These are phyloP conservation scores for Odobenus rosmarus DNA, from an alignment of 2,113 vertebrate species.

Conservation along the genomic window DNA sequence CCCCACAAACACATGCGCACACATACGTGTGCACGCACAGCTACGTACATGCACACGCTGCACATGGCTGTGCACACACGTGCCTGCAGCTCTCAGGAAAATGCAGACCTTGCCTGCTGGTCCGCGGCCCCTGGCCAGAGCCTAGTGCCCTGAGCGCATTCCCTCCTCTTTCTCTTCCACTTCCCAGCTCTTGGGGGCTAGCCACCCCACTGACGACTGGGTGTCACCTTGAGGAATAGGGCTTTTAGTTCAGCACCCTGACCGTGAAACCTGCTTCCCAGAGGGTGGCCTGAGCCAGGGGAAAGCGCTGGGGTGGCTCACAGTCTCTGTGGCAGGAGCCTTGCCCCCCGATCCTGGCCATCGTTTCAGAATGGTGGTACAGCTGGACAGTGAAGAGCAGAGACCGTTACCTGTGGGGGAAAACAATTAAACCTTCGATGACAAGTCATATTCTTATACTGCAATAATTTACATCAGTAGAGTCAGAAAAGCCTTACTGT, in stretches of 20 bases:
- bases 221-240: not conserved
- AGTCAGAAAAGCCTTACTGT: not conserved
- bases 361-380: not conserved
- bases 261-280: not conserved
- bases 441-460: not conserved
- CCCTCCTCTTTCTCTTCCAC: not conserved
- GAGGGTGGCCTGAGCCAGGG: not conserved
- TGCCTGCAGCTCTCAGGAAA: not conserved
- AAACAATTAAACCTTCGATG: not conserved
- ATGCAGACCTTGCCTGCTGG: not conserved
- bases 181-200: not conserved
- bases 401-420: not conserved
- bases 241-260: not conserved
- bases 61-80: not conserved
- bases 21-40: not conserved
- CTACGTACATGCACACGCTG: not conserved
- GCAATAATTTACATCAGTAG: not conserved
- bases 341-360: not conserved
- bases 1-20: fast-evolving
- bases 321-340: not conserved
- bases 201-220: not conserved
- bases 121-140: fast-evolving
- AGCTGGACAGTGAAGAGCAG: not conserved
- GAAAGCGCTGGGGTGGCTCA: not conserved
- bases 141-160: not conserved